Evolutionary conservation across 1,140 invertebrate species (phyloP), one percentile per base, ranked within the genome.

Genomic region (honey bee (Apis mellifera)): DNA sequence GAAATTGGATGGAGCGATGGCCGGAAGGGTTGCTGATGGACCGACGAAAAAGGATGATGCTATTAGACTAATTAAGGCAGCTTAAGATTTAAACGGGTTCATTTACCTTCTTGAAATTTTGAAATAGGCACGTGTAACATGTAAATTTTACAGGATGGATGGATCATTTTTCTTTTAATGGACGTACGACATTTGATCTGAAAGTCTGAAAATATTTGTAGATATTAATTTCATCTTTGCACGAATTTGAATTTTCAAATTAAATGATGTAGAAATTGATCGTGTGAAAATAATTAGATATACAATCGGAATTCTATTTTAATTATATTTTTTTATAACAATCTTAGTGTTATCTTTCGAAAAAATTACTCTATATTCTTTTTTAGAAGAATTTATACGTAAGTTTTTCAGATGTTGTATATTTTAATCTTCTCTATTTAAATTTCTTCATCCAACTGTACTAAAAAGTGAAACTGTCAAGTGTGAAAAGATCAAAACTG

Each of bases 81-180:
- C 74, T 87, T 89, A 87, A 90, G 85, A 85, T 89, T 89, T 87
- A 89, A 90, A 91, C 89, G 83, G 86, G 83, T 91, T 84, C 86
- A 62, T 74, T 81, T 87, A 62, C 73, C 78, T 32, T 26, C 57
- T 12, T 19, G 69, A 50, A 65, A 86, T 81, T 75, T 81, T 66
- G 15, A 85, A 79, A 72, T 57, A 71, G 70, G 62, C 64, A 65
- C 68, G 72, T 72, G 83, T 62, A 64, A 60, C 15, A 48, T 82
- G 77, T 64, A 85, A 88, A 78, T 60, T 84, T 78, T 42, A 48
- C 64, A n/a, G 55, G 52, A 0, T 48, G 52, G 66, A 82, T 84
- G 48, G 69, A 32, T n/a, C 50, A 42, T 42, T 42, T 42, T 42
- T 42, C 32, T 42, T 42, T 42, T 42, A 5, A 42, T 42, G 32